These are phyloP conservation scores for Petromus typicus DNA, from an alignment of 2,113 vertebrate species.

Conservation along the genomic window DNA sequence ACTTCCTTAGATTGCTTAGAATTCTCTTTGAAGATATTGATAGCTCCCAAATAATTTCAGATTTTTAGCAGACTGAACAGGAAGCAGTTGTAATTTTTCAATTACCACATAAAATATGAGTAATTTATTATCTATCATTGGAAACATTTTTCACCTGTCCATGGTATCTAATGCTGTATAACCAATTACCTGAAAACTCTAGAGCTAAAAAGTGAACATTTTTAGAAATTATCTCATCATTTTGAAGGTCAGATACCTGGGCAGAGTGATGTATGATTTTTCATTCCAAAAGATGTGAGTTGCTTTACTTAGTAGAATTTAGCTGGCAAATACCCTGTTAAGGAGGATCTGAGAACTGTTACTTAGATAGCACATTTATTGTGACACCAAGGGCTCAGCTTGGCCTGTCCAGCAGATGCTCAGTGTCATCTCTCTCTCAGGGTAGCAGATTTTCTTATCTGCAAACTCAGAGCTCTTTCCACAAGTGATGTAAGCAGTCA, in stretches of 20 bases:
- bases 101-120: not conserved
- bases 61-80: not conserved
- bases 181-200: not conserved
- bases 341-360: not conserved
- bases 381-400: not conserved
- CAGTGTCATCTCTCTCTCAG: not conserved
- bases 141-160: not conserved
- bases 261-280: not conserved
- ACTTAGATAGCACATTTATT: not conserved
- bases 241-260: not conserved
- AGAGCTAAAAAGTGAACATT: not conserved
- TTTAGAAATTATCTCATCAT: not conserved
- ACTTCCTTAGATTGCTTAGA: not conserved
- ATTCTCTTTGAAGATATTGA: not conserved
- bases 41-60: not conserved
- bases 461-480: not conserved
- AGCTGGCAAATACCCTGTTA: not conserved
- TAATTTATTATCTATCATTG: not conserved
- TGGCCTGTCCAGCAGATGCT: rapidly evolving
- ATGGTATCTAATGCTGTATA: not conserved
- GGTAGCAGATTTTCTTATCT: not conserved
- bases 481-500: not conserved
- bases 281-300: not conserved
- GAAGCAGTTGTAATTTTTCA: constrained; percentile 7
- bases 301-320: not conserved